These are phyloP conservation scores for Zoroaster sp. DNA, from an alignment of 53 echinoderm and acorn worm species.

Conservation along the genomic window DNA sequence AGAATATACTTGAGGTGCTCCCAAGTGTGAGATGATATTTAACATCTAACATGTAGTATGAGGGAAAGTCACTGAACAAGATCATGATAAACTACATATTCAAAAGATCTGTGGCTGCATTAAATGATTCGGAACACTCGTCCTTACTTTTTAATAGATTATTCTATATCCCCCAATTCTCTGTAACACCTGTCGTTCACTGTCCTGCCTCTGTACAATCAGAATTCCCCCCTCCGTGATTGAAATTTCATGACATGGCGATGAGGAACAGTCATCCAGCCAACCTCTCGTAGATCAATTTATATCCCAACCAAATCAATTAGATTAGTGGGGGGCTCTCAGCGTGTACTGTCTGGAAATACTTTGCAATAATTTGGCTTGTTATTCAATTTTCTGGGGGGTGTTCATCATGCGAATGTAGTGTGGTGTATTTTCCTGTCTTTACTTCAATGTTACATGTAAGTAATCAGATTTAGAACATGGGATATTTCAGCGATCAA, in stretches of 20 bases:
- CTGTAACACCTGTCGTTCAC: not conserved
- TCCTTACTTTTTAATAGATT: constrained; percentile 1
- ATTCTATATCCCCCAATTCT: not conserved
- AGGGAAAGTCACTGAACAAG: too few species aligned
- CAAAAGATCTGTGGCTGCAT: not conserved
- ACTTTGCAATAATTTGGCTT: not conserved
- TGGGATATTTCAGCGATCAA: too few species aligned
- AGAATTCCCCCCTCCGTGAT: not conserved
- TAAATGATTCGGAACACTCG: not conserved
- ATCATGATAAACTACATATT: too few species aligned
- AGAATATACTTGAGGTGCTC: too few species aligned
- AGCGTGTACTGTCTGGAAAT: not conserved
- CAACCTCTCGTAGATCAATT: constrained; percentile 30
- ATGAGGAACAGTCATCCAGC: not conserved
- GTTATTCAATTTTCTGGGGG: constrained; percentile 11
- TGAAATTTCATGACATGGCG: constrained; percentile 9
- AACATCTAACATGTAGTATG: too few species aligned
- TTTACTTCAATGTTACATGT: too few species aligned
- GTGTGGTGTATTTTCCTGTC: too few species aligned
- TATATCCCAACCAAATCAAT: constrained; percentile 18
- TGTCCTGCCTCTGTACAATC: not conserved
- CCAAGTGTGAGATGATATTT: too few species aligned
- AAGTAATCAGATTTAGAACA: too few species aligned
- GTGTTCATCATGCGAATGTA: too few species aligned
- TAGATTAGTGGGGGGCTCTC: not conserved